phyloP scores from a whole-genome alignment of 1,140 invertebrate species.

The Dendrolimus punctatus region DNA sequence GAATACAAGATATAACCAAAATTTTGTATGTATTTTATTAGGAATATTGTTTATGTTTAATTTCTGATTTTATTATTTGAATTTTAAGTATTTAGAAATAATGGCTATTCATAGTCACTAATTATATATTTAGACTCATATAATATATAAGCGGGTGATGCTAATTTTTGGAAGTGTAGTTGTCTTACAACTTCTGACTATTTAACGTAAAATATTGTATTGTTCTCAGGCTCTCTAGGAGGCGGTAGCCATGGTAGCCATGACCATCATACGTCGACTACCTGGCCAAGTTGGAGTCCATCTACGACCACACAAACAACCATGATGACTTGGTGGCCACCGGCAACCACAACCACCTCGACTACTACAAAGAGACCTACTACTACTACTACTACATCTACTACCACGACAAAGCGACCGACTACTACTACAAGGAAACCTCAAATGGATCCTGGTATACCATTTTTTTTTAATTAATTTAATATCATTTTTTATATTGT shows the following conservation, averaged over 20 bases:
- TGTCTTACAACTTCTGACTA: too few species aligned
- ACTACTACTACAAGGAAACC: constrained; percentile 33
- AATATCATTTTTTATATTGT: background rate
- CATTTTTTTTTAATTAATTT: constrained; percentile 1
- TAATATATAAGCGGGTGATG: too few species aligned
- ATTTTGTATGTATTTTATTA: too few species aligned
- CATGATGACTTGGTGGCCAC: constrained; percentile 51
- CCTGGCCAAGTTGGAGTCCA: constrained; percentile 69
- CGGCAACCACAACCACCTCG: constrained; percentile 49
- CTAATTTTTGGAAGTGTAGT: too few species aligned
- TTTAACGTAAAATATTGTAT: too few species aligned
- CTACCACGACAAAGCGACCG: constrained; percentile 32
- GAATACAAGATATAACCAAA: too few species aligned
- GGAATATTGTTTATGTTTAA: too few species aligned
- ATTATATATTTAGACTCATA: too few species aligned
- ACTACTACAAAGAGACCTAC: constrained; percentile 43
- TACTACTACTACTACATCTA: constrained; percentile 15
- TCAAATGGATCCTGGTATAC: constrained; percentile 19
- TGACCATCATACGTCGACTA: constrained; percentile 51
- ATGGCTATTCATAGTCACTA: too few species aligned
- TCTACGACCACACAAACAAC: constrained; percentile 53
- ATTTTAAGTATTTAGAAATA: too few species aligned
- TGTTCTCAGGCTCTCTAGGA: constrained; percentile 23
- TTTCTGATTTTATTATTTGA: too few species aligned
- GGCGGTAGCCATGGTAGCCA: constrained; percentile 49